Base-by-base conservation (phyloP, 1,140 invertebrate species). In the Octopus bimaculoides region DNA sequence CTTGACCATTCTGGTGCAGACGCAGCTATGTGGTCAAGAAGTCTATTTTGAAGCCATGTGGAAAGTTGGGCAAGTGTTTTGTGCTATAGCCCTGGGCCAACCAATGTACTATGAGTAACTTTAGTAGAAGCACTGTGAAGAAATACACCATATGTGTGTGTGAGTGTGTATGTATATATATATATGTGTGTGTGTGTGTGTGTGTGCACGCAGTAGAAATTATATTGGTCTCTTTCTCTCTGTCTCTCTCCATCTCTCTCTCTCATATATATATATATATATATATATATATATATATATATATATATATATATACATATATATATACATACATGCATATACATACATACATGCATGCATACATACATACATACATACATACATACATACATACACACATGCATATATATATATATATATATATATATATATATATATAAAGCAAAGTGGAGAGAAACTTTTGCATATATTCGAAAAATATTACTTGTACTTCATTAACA, bases 331-430 rank as follows among this genome's bases (percentile, higher is more conserved):
- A 61, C 17, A 61, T 17, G 56, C 17, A 61, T 17, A 61, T 17
- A 61, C 7, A 9, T 9, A 61, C 17, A 61, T 17, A 61, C 17
- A 61, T 61, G 17, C 56, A 61, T 61, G 17, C 17, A 61, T 17
- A 61, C 56, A 61, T 61, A 17, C 56, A 61, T 17, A 61, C 56
- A 61, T 17, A 61, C 17, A 61, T 61, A 61, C 56, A 61, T 61
- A 61, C 56, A 61, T 61, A 61, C 7, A 20, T 20, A 75, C 20
- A 75, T 20, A 75, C 52, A 75, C 20, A 75, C 20, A 75, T 75
- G 20, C 52, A 75, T 20, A 75, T 20, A 75, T 75, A 8, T 75
- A 75, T 20, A 75, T 20, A 75, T 75, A 75, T 75, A 75, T 75
- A 75, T 75, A 20, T 20, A 75, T 75, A 75, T 75, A 9, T 75